Conservation (phyloP, 2,113 vertebrate species). For the Malaclemys terrapin region DNA sequence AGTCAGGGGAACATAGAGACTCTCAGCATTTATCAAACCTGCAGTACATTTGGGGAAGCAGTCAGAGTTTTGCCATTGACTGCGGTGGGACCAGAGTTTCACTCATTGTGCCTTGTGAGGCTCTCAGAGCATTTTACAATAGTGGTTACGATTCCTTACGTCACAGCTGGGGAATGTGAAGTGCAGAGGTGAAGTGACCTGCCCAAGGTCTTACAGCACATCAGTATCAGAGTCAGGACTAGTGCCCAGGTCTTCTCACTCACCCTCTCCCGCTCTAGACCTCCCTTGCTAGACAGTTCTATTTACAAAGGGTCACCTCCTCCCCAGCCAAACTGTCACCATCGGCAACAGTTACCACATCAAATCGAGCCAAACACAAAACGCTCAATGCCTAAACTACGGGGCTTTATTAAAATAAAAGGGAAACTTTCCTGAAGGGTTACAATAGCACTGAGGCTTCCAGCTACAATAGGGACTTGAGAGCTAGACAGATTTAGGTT, state of each 20-base stretch:
- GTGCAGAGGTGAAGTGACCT: background rate
- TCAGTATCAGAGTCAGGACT: background rate
- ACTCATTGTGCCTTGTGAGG: background rate
- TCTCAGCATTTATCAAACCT: background rate
- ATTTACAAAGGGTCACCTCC: background rate
- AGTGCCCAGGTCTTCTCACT: background rate
- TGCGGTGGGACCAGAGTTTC: background rate
- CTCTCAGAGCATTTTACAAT: background rate
- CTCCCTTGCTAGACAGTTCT: background rate
- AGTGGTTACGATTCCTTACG: background rate
- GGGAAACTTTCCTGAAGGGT: background rate
- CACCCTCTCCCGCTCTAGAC: too few species aligned
- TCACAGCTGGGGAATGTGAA: background rate
- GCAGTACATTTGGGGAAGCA: background rate
- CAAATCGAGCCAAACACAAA: too few species aligned
- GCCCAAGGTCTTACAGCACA: background rate
- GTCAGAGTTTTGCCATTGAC: background rate
- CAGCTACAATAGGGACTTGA: background rate
- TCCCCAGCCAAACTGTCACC: background rate
- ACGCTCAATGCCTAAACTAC: too few species aligned
- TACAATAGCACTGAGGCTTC: background rate
- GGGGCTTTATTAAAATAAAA: background rate
- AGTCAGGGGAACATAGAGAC: background rate
- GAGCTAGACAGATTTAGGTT: background rate
- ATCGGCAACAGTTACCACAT: background rate